These are phyloP conservation scores for Chaetops frenatus DNA, from an alignment of 2,113 vertebrate species.

Conservation along the genomic window DNA sequence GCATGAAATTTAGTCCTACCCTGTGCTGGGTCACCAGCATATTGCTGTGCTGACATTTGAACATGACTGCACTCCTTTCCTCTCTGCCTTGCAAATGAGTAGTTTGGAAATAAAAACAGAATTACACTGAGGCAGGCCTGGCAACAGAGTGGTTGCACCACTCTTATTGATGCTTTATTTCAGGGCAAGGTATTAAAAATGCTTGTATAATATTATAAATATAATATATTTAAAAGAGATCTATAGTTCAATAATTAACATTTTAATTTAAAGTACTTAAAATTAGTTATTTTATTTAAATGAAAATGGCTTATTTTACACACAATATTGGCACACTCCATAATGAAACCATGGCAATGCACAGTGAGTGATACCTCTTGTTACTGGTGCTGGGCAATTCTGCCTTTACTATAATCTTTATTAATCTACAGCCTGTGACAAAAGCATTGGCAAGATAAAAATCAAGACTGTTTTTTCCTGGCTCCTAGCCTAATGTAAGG, in stretches of 20 bases:
- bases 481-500: neutral
- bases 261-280: neutral
- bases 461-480: neutral
- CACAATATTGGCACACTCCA: neutral
- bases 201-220: too few species aligned
- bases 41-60: conserved; percentile 13
- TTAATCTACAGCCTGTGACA: neutral
- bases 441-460: neutral
- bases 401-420: neutral
- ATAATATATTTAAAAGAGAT: neutral
- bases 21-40: neutral
- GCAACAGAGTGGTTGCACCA: neutral
- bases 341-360: neutral
- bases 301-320: neutral
- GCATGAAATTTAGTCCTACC: conserved; percentile 32
- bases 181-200: neutral
- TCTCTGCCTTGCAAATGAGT: neutral
- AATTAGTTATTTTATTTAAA: neutral
- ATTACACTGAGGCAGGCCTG: neutral
- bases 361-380: neutral
- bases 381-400: neutral
- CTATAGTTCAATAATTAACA: neutral
- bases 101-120: neutral
- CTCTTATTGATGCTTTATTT: neutral
- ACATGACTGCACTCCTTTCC: neutral